Conservation (phyloP, 2,888 invertebrate genomes). For the Anthophora plumipes region DNA sequence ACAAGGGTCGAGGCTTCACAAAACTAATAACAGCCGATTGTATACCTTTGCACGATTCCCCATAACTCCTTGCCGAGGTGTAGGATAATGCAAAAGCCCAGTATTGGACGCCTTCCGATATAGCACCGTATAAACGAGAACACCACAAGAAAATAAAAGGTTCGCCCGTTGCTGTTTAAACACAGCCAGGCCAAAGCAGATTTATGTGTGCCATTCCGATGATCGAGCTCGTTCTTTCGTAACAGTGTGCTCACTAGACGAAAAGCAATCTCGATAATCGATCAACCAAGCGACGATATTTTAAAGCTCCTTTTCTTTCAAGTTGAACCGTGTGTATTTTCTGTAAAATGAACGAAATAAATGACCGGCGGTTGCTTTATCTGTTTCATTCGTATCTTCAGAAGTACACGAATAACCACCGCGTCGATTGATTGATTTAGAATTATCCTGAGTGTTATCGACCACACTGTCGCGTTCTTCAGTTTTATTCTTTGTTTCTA, state of each 20-base stretch:
- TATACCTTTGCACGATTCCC: constrained; percentile 49
- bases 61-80: constrained; percentile 57
- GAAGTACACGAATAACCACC: too few species aligned
- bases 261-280: constrained; percentile 48
- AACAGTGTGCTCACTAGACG: constrained; percentile 12
- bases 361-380: constrained; percentile 6
- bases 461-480: too few species aligned
- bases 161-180: constrained; percentile 17
- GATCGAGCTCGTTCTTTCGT: constrained; percentile 9
- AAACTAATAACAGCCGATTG: constrained; percentile 62
- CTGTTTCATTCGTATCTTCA: constrained; percentile 2
- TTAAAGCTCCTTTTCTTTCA: neutral
- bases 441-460: too few species aligned
- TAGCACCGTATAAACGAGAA: constrained; percentile 21
- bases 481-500: too few species aligned
- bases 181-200: neutral
- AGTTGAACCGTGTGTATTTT: neutral
- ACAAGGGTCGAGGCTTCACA: constrained; percentile 55
- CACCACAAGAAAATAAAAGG: constrained; percentile 24
- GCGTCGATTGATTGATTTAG: too few species aligned
- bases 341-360: neutral
- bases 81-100: constrained; percentile 35
- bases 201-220: constrained; percentile 25
- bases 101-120: constrained; percentile 52
- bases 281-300: neutral